Conservation (phyloP, 2,797 vertebrate species). For the Pangasius krempfi region DNA sequence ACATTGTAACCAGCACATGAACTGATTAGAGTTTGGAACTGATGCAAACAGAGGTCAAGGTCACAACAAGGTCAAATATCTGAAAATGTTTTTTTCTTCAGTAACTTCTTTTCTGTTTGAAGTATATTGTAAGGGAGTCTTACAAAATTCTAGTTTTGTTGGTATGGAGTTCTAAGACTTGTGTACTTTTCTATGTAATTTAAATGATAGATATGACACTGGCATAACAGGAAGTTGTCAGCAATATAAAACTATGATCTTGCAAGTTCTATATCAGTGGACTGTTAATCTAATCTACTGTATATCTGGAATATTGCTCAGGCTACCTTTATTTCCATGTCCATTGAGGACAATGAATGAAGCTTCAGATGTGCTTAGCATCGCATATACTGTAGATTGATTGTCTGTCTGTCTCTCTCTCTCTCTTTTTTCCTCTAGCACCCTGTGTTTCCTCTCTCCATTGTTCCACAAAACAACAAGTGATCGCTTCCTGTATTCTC, state of each 20-base stretch:
- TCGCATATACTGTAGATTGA: conserved; percentile 4
- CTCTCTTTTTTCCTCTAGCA: conserved; percentile 32
- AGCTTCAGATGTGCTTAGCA: conserved; percentile 14
- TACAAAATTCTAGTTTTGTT: neutral
- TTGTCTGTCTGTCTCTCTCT: conserved; percentile 33
- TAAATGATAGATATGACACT: neutral
- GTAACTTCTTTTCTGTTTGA: no score
- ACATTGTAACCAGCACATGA: neutral
- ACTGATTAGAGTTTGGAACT: neutral
- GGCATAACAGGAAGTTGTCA: neutral
- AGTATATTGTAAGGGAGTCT: neutral
- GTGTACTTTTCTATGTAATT: neutral
- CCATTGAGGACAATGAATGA: neutral
- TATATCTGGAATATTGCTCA: neutral
- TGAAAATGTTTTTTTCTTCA: neutral
- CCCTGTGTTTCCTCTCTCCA: conserved; percentile 63
- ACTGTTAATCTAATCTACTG: conserved; percentile 13
- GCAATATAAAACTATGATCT: neutral
- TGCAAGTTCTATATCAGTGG: neutral
- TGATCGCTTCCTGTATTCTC: conserved; percentile 72
- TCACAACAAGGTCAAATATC: neutral
- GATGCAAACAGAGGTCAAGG: neutral
- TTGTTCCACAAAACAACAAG: conserved; percentile 66
- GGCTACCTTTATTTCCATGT: neutral
- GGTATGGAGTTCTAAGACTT: neutral